Evolutionary conservation across 2,888 invertebrate species (phyloP).

Genomic region (Dermolepida albohirtum): DNA sequence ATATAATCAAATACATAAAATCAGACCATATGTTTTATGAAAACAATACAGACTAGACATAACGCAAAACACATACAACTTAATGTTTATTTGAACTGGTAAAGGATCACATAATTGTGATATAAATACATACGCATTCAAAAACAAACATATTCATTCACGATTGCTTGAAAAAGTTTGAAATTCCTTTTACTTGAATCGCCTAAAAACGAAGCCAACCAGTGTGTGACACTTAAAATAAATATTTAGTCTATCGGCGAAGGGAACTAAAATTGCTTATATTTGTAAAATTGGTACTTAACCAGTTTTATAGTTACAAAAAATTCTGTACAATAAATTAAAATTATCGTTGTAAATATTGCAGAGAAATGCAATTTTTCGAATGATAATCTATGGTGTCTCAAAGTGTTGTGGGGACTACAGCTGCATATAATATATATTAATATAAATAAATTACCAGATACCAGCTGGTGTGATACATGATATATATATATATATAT

Average conservation of each 20-base stretch:
- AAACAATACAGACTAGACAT: slow-evolving; percentile 14
- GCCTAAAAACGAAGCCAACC: slow-evolving; percentile 23
- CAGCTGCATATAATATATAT: too few relatives aligned
- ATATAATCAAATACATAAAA: slow-evolving; percentile 18
- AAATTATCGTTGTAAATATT: too few relatives aligned
- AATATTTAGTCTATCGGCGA: slow-evolving; percentile 35
- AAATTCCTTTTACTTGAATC: slow-evolving; percentile 15
- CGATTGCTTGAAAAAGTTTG: slow-evolving; percentile 18
- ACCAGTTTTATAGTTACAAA: neutral
- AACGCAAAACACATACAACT: slow-evolving; percentile 16
- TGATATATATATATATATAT: too few relatives aligned
- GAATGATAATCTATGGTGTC: too few relatives aligned
- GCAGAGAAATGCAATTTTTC: too few relatives aligned
- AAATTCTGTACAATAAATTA: too few relatives aligned
- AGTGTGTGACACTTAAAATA: slow-evolving; percentile 27
- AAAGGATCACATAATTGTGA: slow-evolving; percentile 13
- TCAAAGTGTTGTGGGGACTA: too few relatives aligned
- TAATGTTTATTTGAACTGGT: slow-evolving; percentile 23
- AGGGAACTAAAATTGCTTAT: slow-evolving; percentile 26
- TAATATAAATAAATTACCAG: too few relatives aligned
- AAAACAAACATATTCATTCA: slow-evolving; percentile 33
- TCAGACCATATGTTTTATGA: slow-evolving; percentile 11
- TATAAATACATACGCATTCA: slow-evolving; percentile 22
- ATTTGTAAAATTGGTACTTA: slow-evolving; percentile 24
- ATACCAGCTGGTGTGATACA: too few relatives aligned